These are phyloP conservation scores for Steinernema feltiae DNA, from an alignment of 1,140 invertebrate genomes.

Conservation along the genomic window DNA sequence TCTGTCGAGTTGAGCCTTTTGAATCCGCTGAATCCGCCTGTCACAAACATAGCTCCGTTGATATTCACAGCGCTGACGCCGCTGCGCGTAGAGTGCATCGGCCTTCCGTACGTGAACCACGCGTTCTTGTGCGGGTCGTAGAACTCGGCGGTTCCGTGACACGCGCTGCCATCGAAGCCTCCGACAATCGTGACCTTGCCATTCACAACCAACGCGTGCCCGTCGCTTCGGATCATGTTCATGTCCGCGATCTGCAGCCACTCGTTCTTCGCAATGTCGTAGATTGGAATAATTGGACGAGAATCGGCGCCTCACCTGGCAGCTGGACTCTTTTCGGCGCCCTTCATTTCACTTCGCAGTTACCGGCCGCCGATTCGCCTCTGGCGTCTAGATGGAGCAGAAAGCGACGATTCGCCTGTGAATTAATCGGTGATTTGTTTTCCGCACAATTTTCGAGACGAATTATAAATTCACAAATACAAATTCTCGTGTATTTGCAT, in stretches of 20 bases:
- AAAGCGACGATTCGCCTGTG: no score
- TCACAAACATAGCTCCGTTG: background rate
- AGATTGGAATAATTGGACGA: no score
- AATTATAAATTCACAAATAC: no score
- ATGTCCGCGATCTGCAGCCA: background rate
- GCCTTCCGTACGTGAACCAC: background rate
- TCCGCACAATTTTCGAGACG: no score
- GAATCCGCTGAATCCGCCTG: background rate
- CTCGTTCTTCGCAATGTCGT: background rate
- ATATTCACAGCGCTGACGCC: background rate
- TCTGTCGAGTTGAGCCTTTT: background rate
- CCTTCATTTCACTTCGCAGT: no score
- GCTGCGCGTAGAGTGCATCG: background rate
- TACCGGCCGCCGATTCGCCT: no score
- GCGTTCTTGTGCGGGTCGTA: background rate
- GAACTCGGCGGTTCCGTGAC: background rate
- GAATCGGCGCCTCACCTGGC: no score
- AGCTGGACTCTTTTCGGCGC: no score
- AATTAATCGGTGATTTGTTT: no score
- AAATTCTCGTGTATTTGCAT: no score
- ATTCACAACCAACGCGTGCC: background rate
- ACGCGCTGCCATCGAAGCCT: background rate
- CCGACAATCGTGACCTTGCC: background rate
- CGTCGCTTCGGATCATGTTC: background rate
- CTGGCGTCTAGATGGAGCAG: no score